Evolutionary conservation across 2,797 vertebrate species (phyloP).

Genomic region (Poeciliopsis gracilis): DNA sequence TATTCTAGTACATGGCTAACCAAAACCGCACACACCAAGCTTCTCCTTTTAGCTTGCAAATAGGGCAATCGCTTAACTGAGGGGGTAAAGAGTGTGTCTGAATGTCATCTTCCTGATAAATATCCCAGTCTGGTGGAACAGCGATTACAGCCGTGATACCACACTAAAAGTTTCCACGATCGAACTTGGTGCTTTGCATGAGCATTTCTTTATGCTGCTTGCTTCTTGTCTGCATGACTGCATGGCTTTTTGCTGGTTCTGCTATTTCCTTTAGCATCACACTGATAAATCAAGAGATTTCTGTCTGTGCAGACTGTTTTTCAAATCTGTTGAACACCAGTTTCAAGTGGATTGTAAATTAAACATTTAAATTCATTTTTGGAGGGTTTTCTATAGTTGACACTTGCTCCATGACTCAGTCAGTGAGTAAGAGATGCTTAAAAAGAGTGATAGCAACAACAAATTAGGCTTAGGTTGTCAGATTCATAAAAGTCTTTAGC

Average conservation of each 20-base stretch:
- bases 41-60: background rate
- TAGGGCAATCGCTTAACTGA: background rate
- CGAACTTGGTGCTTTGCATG: background rate
- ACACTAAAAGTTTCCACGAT: background rate
- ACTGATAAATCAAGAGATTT: background rate
- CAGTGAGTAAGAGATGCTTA: background rate
- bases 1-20: background rate
- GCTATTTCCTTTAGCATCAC: background rate
- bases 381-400: background rate
- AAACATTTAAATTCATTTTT: background rate
- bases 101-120: slow-evolving; percentile 11
- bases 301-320: background rate
- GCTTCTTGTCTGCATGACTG: background rate
- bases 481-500: background rate
- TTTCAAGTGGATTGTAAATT: background rate
- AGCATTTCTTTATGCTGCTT: background rate
- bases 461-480: background rate
- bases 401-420: background rate
- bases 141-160: background rate
- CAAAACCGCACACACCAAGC: background rate
- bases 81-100: background rate
- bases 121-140: background rate
- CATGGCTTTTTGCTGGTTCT: background rate
- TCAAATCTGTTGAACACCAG: background rate
- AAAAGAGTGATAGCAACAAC: background rate